Evolutionary conservation across 2,797 vertebrate genomes (phyloP).

Genomic region (Hemitrygon akajei): DNA sequence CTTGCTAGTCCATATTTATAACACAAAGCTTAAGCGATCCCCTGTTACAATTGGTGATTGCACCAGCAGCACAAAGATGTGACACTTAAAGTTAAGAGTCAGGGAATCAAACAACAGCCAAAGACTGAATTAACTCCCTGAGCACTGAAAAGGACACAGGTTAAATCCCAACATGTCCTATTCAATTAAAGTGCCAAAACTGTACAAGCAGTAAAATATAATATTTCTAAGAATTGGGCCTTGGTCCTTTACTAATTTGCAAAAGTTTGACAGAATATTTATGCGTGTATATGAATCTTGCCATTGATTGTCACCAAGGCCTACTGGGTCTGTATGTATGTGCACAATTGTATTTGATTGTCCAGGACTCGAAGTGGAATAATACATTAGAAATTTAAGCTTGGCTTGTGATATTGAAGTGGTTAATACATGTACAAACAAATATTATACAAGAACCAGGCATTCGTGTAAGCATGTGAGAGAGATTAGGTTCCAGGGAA

Average conservation of each 20-base stretch:
- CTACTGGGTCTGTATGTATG: background rate
- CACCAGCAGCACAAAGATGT: background rate
- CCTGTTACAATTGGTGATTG: background rate
- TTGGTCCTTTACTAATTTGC: background rate
- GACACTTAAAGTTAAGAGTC: background rate
- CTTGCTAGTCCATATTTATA: background rate
- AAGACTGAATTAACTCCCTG: background rate
- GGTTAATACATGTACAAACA: background rate
- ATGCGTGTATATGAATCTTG: too few relatives aligned
- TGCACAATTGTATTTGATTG: background rate
- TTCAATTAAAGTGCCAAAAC: background rate
- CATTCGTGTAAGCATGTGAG: background rate
- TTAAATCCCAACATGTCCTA: background rate
- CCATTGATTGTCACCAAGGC: background rate
- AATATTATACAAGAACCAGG: background rate
- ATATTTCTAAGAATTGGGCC: background rate
- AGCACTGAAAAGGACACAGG: background rate
- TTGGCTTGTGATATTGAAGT: background rate
- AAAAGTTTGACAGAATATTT: background rate
- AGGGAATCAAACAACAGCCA: conserved; percentile 22
- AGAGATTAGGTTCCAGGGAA: too few relatives aligned
- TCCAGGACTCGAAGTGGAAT: background rate
- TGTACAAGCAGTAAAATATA: background rate
- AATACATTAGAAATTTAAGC: background rate
- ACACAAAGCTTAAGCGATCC: background rate